These are phyloP conservation scores for Echinops telfairi DNA, from an alignment of 2,113 vertebrate genomes.

Conservation along the genomic window DNA sequence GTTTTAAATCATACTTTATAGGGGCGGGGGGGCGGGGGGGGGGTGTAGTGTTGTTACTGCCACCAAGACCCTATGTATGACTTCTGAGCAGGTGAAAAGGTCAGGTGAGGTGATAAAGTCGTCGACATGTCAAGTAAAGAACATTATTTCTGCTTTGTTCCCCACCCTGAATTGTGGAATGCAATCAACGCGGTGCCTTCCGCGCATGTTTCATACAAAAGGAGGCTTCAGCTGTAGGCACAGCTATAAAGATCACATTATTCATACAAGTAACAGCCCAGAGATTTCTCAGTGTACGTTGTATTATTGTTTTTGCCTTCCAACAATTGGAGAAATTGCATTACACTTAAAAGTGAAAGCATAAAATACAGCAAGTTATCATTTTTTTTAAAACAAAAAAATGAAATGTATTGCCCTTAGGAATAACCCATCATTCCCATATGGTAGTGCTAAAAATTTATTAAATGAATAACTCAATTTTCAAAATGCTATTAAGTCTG, in stretches of 20 bases:
- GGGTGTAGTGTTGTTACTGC: constrained; percentile 4
- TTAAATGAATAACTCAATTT: constrained; percentile 37
- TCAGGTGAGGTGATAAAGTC: constrained; percentile 9
- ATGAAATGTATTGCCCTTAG: constrained; percentile 34
- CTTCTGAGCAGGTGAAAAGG: constrained; percentile 15
- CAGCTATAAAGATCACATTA: constrained; percentile 51
- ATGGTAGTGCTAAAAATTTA: constrained; percentile 16
- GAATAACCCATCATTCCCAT: constrained; percentile 16
- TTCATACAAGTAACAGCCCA: constrained; percentile 31
- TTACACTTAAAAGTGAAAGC: constrained; percentile 60
- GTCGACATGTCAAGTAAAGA: background rate
- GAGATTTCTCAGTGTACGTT: constrained; percentile 51
- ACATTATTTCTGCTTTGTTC: constrained; percentile 42
- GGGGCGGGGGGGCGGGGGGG: too few relatives aligned
- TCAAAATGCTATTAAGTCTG: background rate
- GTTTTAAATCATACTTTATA: constrained; percentile 60
- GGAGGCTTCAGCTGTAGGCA: constrained; percentile 26
- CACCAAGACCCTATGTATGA: constrained; percentile 46
- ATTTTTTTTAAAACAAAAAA: constrained; percentile 32
- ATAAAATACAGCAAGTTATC: constrained; percentile 42
- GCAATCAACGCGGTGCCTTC: constrained; percentile 36
- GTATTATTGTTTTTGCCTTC: constrained; percentile 21
- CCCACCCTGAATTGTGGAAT: background rate
- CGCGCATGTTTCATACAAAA: constrained; percentile 48
- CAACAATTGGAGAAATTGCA: constrained; percentile 67